phyloP scores from a whole-genome alignment of 2,797 vertebrate genomes.

The Nasua narica region DNA sequence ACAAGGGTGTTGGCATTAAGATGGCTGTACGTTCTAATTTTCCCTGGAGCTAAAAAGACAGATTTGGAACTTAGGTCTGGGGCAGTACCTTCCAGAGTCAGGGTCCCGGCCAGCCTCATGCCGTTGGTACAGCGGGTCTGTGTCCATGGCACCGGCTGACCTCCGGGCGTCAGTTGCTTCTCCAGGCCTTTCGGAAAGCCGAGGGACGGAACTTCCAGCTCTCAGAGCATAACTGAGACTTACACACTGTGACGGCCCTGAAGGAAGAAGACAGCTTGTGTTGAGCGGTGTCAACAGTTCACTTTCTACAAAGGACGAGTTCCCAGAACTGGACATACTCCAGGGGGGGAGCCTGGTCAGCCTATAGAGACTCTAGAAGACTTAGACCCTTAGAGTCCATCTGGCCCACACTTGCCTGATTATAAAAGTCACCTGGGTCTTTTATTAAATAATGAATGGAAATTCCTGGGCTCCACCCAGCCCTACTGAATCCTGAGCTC shows the following conservation, averaged over 20 bases:
- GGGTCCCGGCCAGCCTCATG: not conserved
- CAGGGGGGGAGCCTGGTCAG: not conserved
- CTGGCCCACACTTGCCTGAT: not conserved
- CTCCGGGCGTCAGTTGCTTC: rapidly evolving
- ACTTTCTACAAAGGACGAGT: not conserved
- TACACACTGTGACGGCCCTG: not conserved
- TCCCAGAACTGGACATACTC: not conserved
- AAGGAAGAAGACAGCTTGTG: not conserved
- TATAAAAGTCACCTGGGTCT: not conserved
- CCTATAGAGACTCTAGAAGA: not conserved
- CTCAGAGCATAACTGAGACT: conserved; percentile 1
- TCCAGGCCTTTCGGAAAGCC: not conserved
- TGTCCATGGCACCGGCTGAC: not conserved
- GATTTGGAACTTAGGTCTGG: not conserved
- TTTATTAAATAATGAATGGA: not conserved
- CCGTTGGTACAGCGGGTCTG: not conserved
- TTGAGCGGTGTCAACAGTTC: not conserved
- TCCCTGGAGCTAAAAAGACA: not conserved
- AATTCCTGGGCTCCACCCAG: not conserved
- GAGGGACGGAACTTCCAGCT: conserved; percentile 18
- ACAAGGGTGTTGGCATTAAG: not conserved
- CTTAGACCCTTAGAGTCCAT: not conserved
- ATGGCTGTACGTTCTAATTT: not conserved
- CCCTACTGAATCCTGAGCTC: not conserved
- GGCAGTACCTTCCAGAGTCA: not conserved